Base-by-base conservation (phyloP, 2,888 invertebrate genomes). In the Herminia tarsipennalis region DNA sequence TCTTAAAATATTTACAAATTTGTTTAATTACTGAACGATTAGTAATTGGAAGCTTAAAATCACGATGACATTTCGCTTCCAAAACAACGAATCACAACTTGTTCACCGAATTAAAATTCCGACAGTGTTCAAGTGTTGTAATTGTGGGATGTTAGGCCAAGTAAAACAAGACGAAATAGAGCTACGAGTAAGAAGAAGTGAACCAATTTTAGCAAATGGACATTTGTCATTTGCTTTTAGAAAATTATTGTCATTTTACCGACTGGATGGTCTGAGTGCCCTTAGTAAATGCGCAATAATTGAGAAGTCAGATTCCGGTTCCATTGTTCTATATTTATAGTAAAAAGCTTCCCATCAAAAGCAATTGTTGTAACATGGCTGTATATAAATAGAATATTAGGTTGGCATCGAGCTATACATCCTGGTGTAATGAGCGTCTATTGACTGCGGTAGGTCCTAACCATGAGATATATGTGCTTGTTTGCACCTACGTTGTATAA, bases 21-120 rank as follows among this genome's bases (percentile, higher is more conserved):
- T 68, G 56, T 59, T 60, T 56, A 39, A 61, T 17, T 49, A 53
- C 40, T 29, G 53, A 48, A 61, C 65, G 72, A 79, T 81, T 74
- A 78, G 62, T 66, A 78, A 85, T 85, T 82, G 81, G 74, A 56
- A 65, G 81, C 81, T 87, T 80, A 78, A 72, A n/a, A 61, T 77
- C 70, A 70, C 77, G 66, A 81, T 82, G 77, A 77, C 63, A 55
- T 65, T 70, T 65, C 64, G 42, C 36, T 29, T 24, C 43, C 47
- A 38, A 47, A 40, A 46, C 56, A 36, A 42, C 43, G 49, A 55
- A 58, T 58, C 58, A 61, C 52, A 66, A 65, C 55, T 61, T 65
- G 48, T 54, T 43, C 47, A 56, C 44, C 53, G 58, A 65, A 74
- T 76, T 72, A 71, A 64, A 65, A 72, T 76, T 72, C 63, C 20